Evolutionary conservation across 2,888 invertebrate genomes (phyloP), one percentile per base, ranked within the genome.

Genomic region (Drosophila antonietae): DNA sequence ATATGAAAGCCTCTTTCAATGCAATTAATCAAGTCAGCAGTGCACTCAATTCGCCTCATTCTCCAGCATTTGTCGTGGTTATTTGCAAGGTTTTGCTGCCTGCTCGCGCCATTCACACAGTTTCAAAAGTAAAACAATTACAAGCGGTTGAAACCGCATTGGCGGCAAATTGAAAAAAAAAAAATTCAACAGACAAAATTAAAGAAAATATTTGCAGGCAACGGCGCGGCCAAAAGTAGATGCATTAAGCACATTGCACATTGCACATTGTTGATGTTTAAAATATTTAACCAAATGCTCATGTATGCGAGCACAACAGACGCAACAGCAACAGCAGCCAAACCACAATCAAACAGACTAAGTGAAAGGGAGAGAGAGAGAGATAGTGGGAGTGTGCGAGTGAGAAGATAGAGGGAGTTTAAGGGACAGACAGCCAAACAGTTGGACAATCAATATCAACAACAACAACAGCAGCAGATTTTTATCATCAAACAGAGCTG

Each of bases 71-170:
- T 77, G 51, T 20, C 23, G 35, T n/a, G 59, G 49, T 51, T 58
- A 43, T 64, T 58, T 69, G 44, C 53, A 20, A 39, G 58, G 39
- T 37, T 23, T 66, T 53, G 23, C 31, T 49, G 4, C 23, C 33
- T 28, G 33, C 51, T 43, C 46, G 44, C 23, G 43, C 39, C 23
- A 37, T 39, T 49, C 68, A 53, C 33, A 62, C 72, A 60, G 51
- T 67, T 70, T 80, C 62, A 64, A 70, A 68, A 73, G 78, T 72
- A 73, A 81, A 81, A 69, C 78, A 81, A 81, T 81, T 81, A 81
- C 75, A 72, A 57, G 67, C 67, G 81, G 39, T 72, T 76, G 43
- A 73, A 78, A 73, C 78, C 78, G 51, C 80, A 78, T 8, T 65
- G 69, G 23, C 47, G 68, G 65, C 67, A 80, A 80, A 78, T 73